Percentiles rank a stretch among this genome's conserved stretches.
phyloP scores from a whole-genome alignment of 2,113 vertebrate species.

The Ptilonorhynchus violaceus region DNA sequence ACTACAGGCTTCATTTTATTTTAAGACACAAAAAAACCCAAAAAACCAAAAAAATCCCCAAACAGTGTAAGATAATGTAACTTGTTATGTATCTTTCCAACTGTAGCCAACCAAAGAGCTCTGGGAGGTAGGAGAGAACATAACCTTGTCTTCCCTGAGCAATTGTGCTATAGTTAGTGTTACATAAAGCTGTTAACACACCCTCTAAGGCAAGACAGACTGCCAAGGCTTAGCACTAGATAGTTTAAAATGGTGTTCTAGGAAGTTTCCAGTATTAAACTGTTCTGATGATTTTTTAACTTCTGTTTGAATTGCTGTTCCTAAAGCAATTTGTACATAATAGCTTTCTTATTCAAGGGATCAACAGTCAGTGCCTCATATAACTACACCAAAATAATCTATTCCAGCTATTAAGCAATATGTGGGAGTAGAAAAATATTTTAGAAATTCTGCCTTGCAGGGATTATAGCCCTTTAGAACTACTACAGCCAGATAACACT shows the following conservation, averaged over 20 bases:
- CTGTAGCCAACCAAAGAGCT: not conserved
- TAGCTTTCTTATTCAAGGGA: not conserved
- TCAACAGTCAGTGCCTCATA: not conserved
- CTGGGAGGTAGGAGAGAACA: not conserved
- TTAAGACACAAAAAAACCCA: not conserved
- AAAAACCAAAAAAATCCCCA: too few species aligned
- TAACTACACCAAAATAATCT: not conserved
- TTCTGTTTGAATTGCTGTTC: not conserved
- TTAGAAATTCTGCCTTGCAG: not conserved
- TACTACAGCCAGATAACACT: not conserved
- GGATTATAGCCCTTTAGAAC: not conserved
- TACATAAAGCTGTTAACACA: not conserved
- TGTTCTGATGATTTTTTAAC: not conserved
- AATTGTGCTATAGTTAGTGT: not conserved
- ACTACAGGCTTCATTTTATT: not conserved
- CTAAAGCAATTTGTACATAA: not conserved
- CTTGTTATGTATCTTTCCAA: not conserved
- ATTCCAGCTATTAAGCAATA: too few species aligned
- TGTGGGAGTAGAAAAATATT: not conserved
- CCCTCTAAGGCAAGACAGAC: not conserved
- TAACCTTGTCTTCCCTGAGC: too few species aligned
- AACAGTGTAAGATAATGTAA: not conserved
- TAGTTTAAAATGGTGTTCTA: not conserved
- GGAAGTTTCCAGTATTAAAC: not conserved
- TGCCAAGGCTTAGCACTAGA: not conserved